phyloP scores from a whole-genome alignment of 1,140 invertebrate species.

The Drusus annulatus region DNA sequence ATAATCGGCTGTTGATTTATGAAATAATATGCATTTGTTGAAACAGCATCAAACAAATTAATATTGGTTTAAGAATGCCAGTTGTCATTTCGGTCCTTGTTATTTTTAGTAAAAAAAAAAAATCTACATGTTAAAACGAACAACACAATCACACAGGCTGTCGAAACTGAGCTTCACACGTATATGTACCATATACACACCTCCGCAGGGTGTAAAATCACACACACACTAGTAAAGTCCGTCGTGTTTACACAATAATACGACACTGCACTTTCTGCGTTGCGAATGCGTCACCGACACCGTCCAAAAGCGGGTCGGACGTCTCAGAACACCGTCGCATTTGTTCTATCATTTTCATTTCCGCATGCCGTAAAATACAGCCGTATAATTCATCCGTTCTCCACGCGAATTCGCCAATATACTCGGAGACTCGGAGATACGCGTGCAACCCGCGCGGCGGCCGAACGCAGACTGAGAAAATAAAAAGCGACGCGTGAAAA shows the following conservation, averaged over 20 bases:
- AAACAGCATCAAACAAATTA: too few relatives aligned
- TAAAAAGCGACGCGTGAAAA: constrained; percentile 38
- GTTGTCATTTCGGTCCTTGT: too few relatives aligned
- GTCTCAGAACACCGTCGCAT: constrained; percentile 1
- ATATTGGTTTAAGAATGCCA: too few relatives aligned
- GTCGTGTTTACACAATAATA: constrained; percentile 21
- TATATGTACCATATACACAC: neutral
- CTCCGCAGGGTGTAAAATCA: neutral
- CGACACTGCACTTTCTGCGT: constrained; percentile 10
- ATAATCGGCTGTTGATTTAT: too few relatives aligned
- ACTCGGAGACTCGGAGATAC: neutral
- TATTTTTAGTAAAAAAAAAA: too few relatives aligned
- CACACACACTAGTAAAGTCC: neutral
- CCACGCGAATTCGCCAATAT: neutral
- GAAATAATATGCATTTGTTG: too few relatives aligned
- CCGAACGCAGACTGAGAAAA: constrained; percentile 5
- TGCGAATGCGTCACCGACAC: neutral
- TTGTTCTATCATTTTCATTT: neutral
- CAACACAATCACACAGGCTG: too few relatives aligned
- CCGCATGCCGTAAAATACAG: too few relatives aligned
- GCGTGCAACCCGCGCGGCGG: neutral
- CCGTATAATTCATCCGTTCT: neutral
- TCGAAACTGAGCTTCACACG: too few relatives aligned
- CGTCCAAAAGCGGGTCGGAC: neutral
- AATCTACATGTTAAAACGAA: too few relatives aligned